phyloP scores from a whole-genome alignment of 2,888 invertebrate species.

The Polydrusus pterygomalis region DNA sequence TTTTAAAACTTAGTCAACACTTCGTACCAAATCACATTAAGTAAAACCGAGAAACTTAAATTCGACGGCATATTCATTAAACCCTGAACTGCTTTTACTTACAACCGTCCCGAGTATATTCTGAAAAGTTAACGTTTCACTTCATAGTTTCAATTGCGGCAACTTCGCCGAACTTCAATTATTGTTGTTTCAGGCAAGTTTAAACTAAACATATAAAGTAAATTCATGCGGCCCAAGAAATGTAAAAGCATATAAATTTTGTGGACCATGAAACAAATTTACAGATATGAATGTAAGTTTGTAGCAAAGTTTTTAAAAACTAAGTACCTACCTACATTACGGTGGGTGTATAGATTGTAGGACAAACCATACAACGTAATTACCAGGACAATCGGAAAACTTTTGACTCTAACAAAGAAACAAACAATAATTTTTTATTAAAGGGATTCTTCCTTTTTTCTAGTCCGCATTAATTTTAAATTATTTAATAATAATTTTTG shows the following conservation, averaged over 20 bases:
- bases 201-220: conserved; percentile 61
- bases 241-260: conserved; percentile 52
- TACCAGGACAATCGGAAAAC: no score
- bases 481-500: no score
- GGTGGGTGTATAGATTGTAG: no score
- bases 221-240: conserved; percentile 59
- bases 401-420: no score
- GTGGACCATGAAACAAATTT: conserved; percentile 39
- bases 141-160: conserved; percentile 62
- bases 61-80: conserved; percentile 53
- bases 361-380: no score
- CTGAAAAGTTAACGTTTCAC: conserved; percentile 63
- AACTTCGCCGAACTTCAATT: conserved; percentile 63
- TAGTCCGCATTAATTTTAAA: no score
- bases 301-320: background rate
- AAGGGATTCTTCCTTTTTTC: no score
- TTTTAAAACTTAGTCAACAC: background rate
- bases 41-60: conserved; percentile 6
- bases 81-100: conserved; percentile 56
- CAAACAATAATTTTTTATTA: no score
- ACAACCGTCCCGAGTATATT: conserved; percentile 58
- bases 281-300: background rate
- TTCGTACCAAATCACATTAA: conserved; percentile 8
- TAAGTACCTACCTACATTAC: no score
- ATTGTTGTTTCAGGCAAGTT: conserved; percentile 63